Conservation (phyloP, 2,113 vertebrate genomes). For the Periophthalmus modestus region DNA sequence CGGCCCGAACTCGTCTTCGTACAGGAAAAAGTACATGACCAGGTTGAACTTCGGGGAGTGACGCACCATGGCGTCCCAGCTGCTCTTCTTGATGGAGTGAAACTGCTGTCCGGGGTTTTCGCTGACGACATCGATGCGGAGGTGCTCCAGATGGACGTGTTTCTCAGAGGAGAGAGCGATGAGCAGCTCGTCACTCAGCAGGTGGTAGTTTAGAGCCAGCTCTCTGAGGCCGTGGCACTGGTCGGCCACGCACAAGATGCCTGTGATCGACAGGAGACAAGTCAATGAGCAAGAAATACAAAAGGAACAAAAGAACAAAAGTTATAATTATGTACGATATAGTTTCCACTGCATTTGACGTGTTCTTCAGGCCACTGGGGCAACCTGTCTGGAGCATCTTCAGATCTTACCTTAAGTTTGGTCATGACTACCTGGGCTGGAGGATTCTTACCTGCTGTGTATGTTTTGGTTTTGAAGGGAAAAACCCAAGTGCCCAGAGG, state of each 20-base stretch:
- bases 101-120: slow-evolving; percentile 95
- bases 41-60: slow-evolving; percentile 96
- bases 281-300: neutral
- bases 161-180: slow-evolving; percentile 93
- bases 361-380: too few species aligned
- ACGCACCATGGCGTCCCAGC: slow-evolving; percentile 95
- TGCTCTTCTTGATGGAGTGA: slow-evolving; percentile 93
- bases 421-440: too few species aligned
- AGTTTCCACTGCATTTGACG: too few species aligned
- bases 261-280: slow-evolving; percentile 27
- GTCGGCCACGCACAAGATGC: slow-evolving; percentile 83
- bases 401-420: too few species aligned
- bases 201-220: slow-evolving; percentile 91
- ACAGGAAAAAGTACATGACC: slow-evolving; percentile 98
- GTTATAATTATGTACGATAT: too few species aligned
- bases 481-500: too few species aligned
- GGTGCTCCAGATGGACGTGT: slow-evolving; percentile 92
- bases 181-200: slow-evolving; percentile 91
- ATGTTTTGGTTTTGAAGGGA: too few species aligned
- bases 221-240: slow-evolving; percentile 95
- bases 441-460: too few species aligned
- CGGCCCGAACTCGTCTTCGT: slow-evolving; percentile 93
- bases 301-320: too few species aligned
- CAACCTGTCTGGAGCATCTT: too few species aligned
- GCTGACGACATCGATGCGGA: slow-evolving; percentile 94